Base-by-base conservation (phyloP, 2,113 vertebrate genomes). In the Triplophysa tibetana region DNA sequence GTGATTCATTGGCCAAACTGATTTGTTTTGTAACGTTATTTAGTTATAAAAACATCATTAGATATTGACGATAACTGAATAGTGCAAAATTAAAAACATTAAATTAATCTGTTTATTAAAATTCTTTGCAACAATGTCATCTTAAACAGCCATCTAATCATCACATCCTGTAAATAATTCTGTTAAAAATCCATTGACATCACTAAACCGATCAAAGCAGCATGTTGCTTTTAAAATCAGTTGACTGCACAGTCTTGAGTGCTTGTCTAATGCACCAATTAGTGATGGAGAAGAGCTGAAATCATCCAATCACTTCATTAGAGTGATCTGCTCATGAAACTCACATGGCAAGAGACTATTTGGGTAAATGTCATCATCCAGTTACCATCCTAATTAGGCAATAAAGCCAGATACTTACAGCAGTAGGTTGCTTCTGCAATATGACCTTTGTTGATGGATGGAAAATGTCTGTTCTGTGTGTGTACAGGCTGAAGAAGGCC, bases 401-500 rank as follows among this genome's bases (percentile, higher is more conserved):
- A 52, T 52, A 17, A 52, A 16, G 50, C 50, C 50, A 17, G 50
- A 52, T 13, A 52, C 4, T 17, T 13, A 2, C 13, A n/a, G 17
- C 16, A 29, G 1, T 6, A 54, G 8, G 48, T 67, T 52, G 8
- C 21, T n/a, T 62, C 23, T 45, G 24, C 0, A 52, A 9, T n/a
- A 5, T 14, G n/a, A n/a, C 23, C 19, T 2, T 23, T 52, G 24
- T 61, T 64, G n/a, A 48, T 54, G 26, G 16, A 16, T 63, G 13
- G 29, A 45, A 65, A n/a, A 38, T 64, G 17, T 70, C 24, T 43
- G 3, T 80, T 6, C 38, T 38, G 9, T 50, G 38, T 80, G 17
- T 74, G 81, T 50, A 17, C 90, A 99, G 98, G 80, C 91, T 99
- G 89, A 99, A 98, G 90, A 99, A 98, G 86, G 97, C 96, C 24